These are phyloP conservation scores for Coregonus clupeaformis DNA, from an alignment of 2,113 vertebrate genomes.

Conservation along the genomic window DNA sequence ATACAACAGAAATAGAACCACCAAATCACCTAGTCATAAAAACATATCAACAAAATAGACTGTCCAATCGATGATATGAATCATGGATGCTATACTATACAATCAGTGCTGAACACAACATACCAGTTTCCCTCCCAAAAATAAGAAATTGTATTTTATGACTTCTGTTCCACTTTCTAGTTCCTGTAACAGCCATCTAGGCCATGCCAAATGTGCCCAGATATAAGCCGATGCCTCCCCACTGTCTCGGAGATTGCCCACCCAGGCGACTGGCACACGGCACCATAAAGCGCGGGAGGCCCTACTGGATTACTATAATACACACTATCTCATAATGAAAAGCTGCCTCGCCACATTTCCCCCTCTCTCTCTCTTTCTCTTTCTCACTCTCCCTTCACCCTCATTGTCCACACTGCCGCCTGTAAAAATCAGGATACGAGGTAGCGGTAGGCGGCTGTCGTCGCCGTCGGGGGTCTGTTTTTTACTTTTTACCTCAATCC, in stretches of 20 bases:
- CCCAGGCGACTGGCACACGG: conserved; percentile 77
- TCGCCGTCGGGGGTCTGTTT: conserved; percentile 45
- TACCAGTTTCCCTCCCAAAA: conserved; percentile 29
- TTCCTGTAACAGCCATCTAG: conserved; percentile 74
- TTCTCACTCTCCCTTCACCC: conserved; percentile 55
- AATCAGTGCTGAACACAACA: too few species aligned
- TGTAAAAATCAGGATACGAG: conserved; percentile 61
- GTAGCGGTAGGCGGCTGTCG: conserved; percentile 21
- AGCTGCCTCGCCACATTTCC: conserved; percentile 68
- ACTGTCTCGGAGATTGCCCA: conserved; percentile 80
- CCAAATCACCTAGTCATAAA: too few species aligned
- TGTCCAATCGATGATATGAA: too few species aligned
- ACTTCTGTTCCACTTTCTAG: conserved; percentile 76
- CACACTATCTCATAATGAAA: conserved; percentile 75
- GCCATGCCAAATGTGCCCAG: conserved; percentile 81
- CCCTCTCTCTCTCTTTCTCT: conserved; percentile 59
- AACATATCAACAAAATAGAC: too few species aligned
- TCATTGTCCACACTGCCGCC: conserved; percentile 72
- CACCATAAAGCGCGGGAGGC: conserved; percentile 70
- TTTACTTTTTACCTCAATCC: background rate
- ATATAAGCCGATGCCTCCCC: conserved; percentile 78
- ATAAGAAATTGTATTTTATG: conserved; percentile 58
- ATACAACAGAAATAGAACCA: too few species aligned
- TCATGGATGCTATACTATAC: too few species aligned
- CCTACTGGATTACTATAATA: conserved; percentile 75